Percentiles rank a stretch among this genome's conserved stretches.
Evolutionary conservation across 1,140 invertebrate genomes (phyloP).

Genomic region (Branchinecta lindahli): DNA sequence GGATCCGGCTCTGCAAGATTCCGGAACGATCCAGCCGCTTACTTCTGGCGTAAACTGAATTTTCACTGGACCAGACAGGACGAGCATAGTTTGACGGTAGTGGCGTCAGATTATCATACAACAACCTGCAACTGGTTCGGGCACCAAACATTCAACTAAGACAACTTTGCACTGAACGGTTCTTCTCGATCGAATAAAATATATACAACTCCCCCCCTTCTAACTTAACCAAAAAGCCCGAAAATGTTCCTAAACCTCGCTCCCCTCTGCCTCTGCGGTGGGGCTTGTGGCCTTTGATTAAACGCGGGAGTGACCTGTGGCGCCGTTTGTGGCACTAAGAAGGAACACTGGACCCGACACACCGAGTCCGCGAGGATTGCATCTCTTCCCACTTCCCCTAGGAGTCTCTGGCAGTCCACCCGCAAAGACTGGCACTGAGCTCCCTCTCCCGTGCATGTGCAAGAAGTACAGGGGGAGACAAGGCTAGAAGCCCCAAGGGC

Average conservation of each 20-base stretch:
- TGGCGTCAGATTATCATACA: too few relatives aligned
- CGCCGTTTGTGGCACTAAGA: constrained; percentile 29
- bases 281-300: not conserved
- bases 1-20: too few relatives aligned
- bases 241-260: not conserved
- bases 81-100: too few relatives aligned
- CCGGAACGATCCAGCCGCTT: too few relatives aligned
- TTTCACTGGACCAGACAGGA: too few relatives aligned
- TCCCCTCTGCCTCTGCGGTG: not conserved
- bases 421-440: constrained; percentile 74
- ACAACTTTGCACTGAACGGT: too few relatives aligned
- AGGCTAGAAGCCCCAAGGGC: constrained; percentile 60
- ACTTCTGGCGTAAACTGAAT: too few relatives aligned
- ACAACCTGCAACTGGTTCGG: too few relatives aligned
- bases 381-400: constrained; percentile 61
- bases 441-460: constrained; percentile 64
- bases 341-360: constrained; percentile 73
- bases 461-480: constrained; percentile 70
- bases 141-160: too few relatives aligned
- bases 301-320: not conserved
- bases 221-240: not conserved
- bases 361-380: constrained; percentile 68
- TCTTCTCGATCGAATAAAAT: too few relatives aligned
- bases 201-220: too few relatives aligned
- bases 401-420: constrained; percentile 65